Percentiles rank a stretch among this genome's conserved stretches.
phyloP scores from a whole-genome alignment of 1,140 invertebrate genomes.

The Caenorhabditis tropicalis region DNA sequence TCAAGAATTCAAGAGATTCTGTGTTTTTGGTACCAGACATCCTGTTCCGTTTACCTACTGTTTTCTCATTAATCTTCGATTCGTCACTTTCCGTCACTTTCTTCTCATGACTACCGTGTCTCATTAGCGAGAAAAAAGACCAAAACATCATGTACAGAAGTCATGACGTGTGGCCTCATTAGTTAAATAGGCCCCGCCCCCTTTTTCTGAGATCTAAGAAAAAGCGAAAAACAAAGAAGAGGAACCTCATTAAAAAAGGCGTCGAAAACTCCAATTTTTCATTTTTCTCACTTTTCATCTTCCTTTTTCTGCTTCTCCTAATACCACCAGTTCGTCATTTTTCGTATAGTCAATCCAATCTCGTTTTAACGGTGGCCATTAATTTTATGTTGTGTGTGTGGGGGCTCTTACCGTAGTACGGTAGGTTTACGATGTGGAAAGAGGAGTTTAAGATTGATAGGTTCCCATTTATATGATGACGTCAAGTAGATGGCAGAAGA shows the following conservation, averaged over 20 bases:
- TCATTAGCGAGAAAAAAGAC: background rate
- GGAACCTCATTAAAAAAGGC: background rate
- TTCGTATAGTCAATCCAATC: background rate
- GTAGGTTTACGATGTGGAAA: background rate
- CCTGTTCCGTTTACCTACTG: too few relatives aligned
- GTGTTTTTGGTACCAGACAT: too few relatives aligned
- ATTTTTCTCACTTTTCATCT: background rate
- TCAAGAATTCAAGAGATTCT: too few relatives aligned
- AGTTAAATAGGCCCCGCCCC: background rate
- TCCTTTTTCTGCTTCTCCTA: background rate
- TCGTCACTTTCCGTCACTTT: background rate
- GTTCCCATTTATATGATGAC: background rate
- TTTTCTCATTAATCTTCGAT: background rate
- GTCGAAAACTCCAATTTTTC: background rate
- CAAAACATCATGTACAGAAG: background rate
- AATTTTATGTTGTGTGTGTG: background rate
- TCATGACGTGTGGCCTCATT: background rate
- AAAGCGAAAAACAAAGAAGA: background rate
- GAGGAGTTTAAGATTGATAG: slow-evolving; percentile 34
- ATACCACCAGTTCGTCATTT: background rate
- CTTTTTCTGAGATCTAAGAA: background rate
- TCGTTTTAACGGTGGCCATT: background rate
- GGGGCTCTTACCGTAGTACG: background rate
- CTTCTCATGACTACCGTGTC: background rate
- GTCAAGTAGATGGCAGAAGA: background rate